A percentile compares a stretch with the other conserved stretches of the same genome.
Conservation (phyloP, 2,888 invertebrate species). For the Drosophila nr. fundita region DNA sequence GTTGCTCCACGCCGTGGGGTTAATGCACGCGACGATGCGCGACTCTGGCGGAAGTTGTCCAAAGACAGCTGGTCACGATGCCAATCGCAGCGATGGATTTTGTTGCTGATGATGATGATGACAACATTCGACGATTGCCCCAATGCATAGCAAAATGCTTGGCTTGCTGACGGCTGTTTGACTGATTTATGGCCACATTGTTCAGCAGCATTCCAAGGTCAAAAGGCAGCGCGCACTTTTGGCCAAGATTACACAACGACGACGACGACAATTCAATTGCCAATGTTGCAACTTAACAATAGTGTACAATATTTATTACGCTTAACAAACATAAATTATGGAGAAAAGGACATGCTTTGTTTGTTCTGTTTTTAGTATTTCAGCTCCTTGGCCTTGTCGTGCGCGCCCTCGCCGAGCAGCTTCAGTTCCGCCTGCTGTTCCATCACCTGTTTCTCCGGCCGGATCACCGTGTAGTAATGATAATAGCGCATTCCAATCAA, state of each 20-base stretch:
- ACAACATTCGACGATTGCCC: slow-evolving; percentile 44
- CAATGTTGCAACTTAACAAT: slow-evolving; percentile 2
- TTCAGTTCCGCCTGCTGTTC: slow-evolving; percentile 84
- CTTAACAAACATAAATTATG: slow-evolving; percentile 53
- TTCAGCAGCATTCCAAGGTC: slow-evolving; percentile 12
- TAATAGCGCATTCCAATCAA: slow-evolving; percentile 85
- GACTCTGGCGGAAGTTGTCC: slow-evolving; percentile 57
- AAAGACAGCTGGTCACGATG: slow-evolving; percentile 55
- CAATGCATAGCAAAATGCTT: slow-evolving; percentile 13
- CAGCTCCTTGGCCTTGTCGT: slow-evolving; percentile 84
- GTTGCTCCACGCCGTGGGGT: slow-evolving; percentile 48
- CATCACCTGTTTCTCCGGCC: slow-evolving; percentile 85
- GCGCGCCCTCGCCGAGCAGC: slow-evolving; percentile 85
- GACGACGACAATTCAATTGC: background rate
- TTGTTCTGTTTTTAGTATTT: slow-evolving; percentile 63
- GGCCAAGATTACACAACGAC: slow-evolving; percentile 63
- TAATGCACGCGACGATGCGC: slow-evolving; percentile 64
- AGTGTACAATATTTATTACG: slow-evolving; percentile 56
- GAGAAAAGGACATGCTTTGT: slow-evolving; percentile 11
- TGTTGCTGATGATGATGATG: slow-evolving; percentile 16
- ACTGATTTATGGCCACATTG: slow-evolving; percentile 66
- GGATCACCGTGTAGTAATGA: slow-evolving; percentile 85
- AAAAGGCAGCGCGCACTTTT: slow-evolving; percentile 8
- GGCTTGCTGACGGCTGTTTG: slow-evolving; percentile 8
- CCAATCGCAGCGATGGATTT: slow-evolving; percentile 45